Evolutionary conservation across 1,140 invertebrate species (phyloP), one percentile per base, ranked within the genome.

Genomic region (Drosophila tropicalis): DNA sequence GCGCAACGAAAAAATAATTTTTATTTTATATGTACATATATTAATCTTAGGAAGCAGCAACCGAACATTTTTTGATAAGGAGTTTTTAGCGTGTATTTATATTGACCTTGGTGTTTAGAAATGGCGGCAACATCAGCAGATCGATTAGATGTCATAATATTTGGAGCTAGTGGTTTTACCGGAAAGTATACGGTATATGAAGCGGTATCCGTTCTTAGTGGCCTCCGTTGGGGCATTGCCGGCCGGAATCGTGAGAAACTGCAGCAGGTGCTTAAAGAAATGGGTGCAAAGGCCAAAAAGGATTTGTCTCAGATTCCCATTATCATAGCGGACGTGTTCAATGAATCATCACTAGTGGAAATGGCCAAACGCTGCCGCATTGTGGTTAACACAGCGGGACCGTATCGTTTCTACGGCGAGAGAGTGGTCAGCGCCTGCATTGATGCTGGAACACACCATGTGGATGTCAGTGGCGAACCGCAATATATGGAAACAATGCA

Each of bases 381-480:
- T 5, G 76, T 99, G 12, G 93, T 98, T 0, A 99, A 98, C 91
- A 97, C 96, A 92, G 96, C 97, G 76, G 98, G 98, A 0, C 98
- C 97, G 34, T 99, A 97, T 92, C 93, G 95, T 51, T 96, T 97
- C 83, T 97, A 95, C 93, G 98, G 98, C 9, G 97, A 99, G 89
- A 93, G 95, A n/a, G 96, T 99, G 10, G 95, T 99, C 0, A 96
- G 96, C 84, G 96, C 97, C 4, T 98, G 98, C 79, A 94, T 99
- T 55, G 95, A 95, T 55, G 94, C 94, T 60, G 94, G 94, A 76
- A 95, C 97, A 0, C 95, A 98, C 93, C 96, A 98, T 91, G 94
- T 99, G 7, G 98, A 99, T 93, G 95, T 99, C n/a, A 96, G 95
- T 92, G 98, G 97, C 22, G 98, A 99, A 92, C 96, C 97, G 1